Evolutionary conservation across 2,797 vertebrate genomes (phyloP).

Genomic region (Sebastes itinus): DNA sequence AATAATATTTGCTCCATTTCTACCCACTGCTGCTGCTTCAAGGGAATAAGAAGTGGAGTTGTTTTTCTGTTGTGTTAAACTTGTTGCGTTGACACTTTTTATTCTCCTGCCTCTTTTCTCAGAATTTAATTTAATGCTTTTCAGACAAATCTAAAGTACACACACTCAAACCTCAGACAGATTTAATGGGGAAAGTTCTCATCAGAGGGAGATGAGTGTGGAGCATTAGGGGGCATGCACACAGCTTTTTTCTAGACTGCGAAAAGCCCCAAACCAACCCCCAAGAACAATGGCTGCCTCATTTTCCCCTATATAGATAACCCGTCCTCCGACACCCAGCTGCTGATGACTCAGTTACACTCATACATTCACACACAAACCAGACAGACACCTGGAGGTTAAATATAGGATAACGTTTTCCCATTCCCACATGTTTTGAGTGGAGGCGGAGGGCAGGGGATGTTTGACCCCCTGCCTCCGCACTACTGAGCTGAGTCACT

Average conservation of each 20-base stretch:
- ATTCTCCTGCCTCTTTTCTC: neutral
- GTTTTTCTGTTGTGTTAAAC: constrained; percentile 1
- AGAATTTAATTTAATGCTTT: constrained; percentile 5
- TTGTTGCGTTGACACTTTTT: constrained; percentile 10
- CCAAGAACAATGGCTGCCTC: neutral
- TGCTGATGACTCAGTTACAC: constrained; percentile 72
- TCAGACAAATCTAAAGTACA: constrained; percentile 11
- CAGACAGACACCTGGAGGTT: constrained; percentile 77
- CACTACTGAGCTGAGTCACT: constrained; percentile 79
- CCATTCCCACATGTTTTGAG: constrained; percentile 77
- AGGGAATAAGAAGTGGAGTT: neutral
- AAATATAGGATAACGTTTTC: constrained; percentile 85
- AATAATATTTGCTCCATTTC: too few species aligned
- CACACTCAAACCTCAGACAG: constrained; percentile 9
- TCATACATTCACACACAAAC: constrained; percentile 18
- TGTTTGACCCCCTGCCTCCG: constrained; percentile 81
- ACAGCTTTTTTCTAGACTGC: constrained; percentile 28
- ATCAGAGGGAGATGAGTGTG: constrained; percentile 33
- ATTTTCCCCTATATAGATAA: constrained; percentile 53
- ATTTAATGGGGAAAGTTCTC: constrained; percentile 44
- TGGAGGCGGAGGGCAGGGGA: constrained; percentile 67
- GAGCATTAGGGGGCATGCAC: constrained; percentile 17
- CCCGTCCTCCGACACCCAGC: constrained; percentile 48
- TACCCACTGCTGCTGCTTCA: neutral
- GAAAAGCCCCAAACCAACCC: constrained; percentile 21